Evolutionary conservation across 2,888 invertebrate species (phyloP).

Genomic region (Pristionchus japonicus): DNA sequence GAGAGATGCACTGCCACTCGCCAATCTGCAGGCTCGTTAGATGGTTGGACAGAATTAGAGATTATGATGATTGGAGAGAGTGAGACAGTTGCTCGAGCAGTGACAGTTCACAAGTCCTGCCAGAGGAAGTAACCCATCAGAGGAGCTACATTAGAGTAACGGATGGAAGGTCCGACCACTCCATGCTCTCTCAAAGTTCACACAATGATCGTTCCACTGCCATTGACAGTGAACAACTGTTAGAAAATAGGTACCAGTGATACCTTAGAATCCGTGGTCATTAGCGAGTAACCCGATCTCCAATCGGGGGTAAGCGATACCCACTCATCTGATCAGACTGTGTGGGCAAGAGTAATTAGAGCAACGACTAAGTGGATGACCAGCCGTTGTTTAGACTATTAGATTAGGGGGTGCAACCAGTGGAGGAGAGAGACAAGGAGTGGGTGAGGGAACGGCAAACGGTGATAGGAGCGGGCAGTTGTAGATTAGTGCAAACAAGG

Average conservation of each 20-base stretch:
- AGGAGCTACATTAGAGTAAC: background rate
- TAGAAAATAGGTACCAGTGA: no score
- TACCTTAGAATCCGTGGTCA: background rate
- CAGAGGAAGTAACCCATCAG: background rate
- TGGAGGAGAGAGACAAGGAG: background rate
- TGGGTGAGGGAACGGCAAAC: conserved; percentile 16
- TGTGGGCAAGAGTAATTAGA: conserved; percentile 28
- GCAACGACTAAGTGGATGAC: background rate
- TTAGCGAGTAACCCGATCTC: background rate
- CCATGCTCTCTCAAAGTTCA: no score
- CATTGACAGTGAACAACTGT: no score
- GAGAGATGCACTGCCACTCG: no score
- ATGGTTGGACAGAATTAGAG: no score
- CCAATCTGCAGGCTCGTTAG: no score
- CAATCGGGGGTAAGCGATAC: conserved; percentile 16
- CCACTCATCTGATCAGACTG: conserved; percentile 30
- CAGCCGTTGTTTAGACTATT: conserved; percentile 37
- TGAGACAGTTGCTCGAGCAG: no score
- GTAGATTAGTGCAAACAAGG: background rate
- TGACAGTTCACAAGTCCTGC: background rate
- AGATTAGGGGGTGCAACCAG: conserved; percentile 28
- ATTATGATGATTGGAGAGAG: no score
- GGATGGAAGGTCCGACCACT: no score
- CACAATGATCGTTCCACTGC: no score
- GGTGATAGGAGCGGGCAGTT: background rate